Evolutionary conservation across 2,888 invertebrate species (phyloP), one percentile per base, ranked within the genome.

Genomic region (Papilio protenor): DNA sequence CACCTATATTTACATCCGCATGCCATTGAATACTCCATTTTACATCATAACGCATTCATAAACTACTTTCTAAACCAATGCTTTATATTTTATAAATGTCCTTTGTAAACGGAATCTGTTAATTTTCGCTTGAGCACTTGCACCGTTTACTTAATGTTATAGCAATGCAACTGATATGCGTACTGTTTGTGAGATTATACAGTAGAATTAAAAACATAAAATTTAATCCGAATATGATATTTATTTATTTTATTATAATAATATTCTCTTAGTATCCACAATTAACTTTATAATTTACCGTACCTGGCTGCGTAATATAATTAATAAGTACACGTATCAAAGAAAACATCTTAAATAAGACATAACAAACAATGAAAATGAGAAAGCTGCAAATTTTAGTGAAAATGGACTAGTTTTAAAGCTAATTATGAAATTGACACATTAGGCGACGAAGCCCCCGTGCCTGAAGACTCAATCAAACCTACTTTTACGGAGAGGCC

Each of bases 401-500:
- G 82, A 84, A 81, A 84, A 78, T 80, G 70, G 66, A 82, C 82
- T 84, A 80, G 79, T 80, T 80, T 73, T 81, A 77, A 82, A 81
- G 87, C 83, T 93, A 89, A 90, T 87, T 45, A 85, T 82, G 87
- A 84, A 85, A 87, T 87, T 90, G 80, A 83, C 84, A 82, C 86
- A 86, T 83, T 91, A 98, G 98, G 98, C 97, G 98, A 98, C 95
- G 98, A 98, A 95, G 98, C 98, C 92, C 98, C 98, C 87, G 97
- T 98, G 91, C 98, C 98, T 87, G 97, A 98, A 88, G 98, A 98
- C 94, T 98, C 97, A 93, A 97, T 98, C 95, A 99, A 98, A 95
- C 99, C 99, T 86, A 98, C 98, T 85, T 99, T 99, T 96, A 99
- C 99, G 90, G 99, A 99, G 96, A 97, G 99, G 95, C 99, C 99